Conservation (phyloP, 2,888 invertebrate species). For the Chalcosyrphus nemorum region DNA sequence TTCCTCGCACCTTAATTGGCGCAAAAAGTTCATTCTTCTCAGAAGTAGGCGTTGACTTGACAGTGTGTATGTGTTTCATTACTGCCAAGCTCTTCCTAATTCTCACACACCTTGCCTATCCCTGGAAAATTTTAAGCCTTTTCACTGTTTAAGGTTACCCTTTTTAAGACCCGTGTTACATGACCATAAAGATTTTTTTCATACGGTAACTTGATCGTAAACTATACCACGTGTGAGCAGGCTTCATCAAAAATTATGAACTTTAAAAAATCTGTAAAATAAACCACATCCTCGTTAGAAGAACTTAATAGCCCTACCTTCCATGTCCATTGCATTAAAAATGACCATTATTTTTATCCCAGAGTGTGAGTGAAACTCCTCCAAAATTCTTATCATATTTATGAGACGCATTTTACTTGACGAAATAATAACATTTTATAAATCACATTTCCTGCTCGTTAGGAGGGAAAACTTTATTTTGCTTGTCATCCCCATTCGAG, state of each 20-base stretch:
- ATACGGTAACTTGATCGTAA: too few relatives aligned
- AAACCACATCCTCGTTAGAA: too few relatives aligned
- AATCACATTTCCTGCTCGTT: constrained; percentile 60
- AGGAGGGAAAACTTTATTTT: constrained; percentile 45
- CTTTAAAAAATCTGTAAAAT: too few relatives aligned
- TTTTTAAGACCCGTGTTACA: too few relatives aligned
- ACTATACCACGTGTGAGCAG: too few relatives aligned
- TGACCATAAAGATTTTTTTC: too few relatives aligned
- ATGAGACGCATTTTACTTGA: constrained; percentile 11
- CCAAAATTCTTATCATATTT: neutral
- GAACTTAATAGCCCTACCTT: too few relatives aligned
- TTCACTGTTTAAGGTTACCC: too few relatives aligned
- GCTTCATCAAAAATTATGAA: too few relatives aligned
- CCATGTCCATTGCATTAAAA: neutral
- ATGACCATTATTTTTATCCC: neutral
- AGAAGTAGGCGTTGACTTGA: neutral
- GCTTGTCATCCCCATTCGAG: constrained; percentile 47
- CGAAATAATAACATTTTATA: constrained; percentile 47
- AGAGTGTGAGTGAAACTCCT: neutral
- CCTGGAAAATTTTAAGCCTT: too few relatives aligned
- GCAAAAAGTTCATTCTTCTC: neutral
- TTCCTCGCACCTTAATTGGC: neutral
- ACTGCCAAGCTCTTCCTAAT: constrained; percentile 6
- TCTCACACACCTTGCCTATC: neutral
- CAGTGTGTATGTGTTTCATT: neutral